A percentile compares a stretch with the other conserved stretches of the same genome.
Evolutionary conservation across 2,888 invertebrate species (phyloP).

Genomic region (Nomada flava): DNA sequence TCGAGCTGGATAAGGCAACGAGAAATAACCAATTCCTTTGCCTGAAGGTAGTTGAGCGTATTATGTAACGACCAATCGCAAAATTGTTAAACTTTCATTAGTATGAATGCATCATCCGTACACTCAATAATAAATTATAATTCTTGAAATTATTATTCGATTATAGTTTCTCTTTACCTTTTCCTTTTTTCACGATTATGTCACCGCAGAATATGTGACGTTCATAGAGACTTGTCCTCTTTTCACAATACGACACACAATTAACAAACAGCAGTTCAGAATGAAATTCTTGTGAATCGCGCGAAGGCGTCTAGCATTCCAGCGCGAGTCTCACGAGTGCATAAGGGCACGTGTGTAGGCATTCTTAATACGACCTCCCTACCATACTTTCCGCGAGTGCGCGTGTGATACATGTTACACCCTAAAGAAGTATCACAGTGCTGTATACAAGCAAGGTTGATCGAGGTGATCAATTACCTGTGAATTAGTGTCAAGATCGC

Average conservation of each 20-base stretch:
- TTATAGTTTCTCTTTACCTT: background rate
- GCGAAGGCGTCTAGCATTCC: constrained; percentile 71
- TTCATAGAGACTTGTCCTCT: background rate
- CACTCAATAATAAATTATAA: no score
- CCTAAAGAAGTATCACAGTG: constrained; percentile 13
- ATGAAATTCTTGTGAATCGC: constrained; percentile 64
- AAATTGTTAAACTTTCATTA: no score
- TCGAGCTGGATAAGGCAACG: background rate
- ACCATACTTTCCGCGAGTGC: constrained; percentile 15
- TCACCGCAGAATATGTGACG: background rate
- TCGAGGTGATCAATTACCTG: constrained; percentile 59
- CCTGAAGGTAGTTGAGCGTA: no score
- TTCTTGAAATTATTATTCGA: constrained; percentile 2
- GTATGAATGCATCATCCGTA: no score
- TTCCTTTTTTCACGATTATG: background rate
- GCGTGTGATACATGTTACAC: constrained; percentile 14
- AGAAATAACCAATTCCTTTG: background rate
- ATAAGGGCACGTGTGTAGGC: constrained; percentile 50
- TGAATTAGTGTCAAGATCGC: constrained; percentile 67
- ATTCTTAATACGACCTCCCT: constrained; percentile 10
- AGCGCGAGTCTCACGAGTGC: constrained; percentile 46
- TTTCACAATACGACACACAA: constrained; percentile 37
- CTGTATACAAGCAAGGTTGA: background rate
- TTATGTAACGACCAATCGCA: no score
- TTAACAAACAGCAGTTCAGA: constrained; percentile 31